A percentile compares a stretch with the other conserved stretches of the same genome.
Evolutionary conservation across 2,888 invertebrate species (phyloP).

Genomic region (Cotesia congregata): DNA sequence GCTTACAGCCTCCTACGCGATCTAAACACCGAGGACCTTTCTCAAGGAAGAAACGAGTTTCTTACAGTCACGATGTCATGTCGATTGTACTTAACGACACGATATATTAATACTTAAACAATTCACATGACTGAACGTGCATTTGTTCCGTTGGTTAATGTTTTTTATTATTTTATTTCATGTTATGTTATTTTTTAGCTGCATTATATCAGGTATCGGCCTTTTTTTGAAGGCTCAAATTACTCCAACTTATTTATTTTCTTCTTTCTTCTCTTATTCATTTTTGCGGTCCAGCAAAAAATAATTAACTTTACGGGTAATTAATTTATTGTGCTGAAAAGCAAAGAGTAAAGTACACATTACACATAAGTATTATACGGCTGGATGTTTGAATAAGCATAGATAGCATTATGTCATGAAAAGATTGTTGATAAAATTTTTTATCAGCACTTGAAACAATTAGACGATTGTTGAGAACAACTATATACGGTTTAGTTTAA

Average conservation of each 20-base stretch:
- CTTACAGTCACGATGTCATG: slow-evolving; percentile 11
- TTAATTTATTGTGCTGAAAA: not conserved
- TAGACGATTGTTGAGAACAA: not conserved
- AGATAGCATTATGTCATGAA: not conserved
- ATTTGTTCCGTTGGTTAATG: not conserved
- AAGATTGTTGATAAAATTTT: slow-evolving; percentile 1
- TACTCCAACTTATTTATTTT: too few relatives aligned
- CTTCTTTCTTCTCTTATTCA: not conserved
- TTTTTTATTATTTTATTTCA: not conserved
- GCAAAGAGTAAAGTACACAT: not conserved
- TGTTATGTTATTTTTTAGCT: too few relatives aligned
- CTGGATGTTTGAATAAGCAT: not conserved
- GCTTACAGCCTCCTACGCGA: slow-evolving; percentile 35
- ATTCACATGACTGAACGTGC: slow-evolving; percentile 3
- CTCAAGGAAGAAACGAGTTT: slow-evolving; percentile 22
- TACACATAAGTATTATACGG: not conserved
- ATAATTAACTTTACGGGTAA: not conserved
- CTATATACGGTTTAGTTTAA: too few relatives aligned
- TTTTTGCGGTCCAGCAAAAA: not conserved
- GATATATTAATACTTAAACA: slow-evolving; percentile 12
- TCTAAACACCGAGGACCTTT: slow-evolving; percentile 25
- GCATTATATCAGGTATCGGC: too few relatives aligned
- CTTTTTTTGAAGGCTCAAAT: too few relatives aligned
- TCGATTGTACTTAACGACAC: slow-evolving; percentile 10
- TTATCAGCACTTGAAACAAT: slow-evolving; percentile 3